Conservation (phyloP, 1,140 invertebrate species). For the Pseudomyrmex dendroicus region DNA sequence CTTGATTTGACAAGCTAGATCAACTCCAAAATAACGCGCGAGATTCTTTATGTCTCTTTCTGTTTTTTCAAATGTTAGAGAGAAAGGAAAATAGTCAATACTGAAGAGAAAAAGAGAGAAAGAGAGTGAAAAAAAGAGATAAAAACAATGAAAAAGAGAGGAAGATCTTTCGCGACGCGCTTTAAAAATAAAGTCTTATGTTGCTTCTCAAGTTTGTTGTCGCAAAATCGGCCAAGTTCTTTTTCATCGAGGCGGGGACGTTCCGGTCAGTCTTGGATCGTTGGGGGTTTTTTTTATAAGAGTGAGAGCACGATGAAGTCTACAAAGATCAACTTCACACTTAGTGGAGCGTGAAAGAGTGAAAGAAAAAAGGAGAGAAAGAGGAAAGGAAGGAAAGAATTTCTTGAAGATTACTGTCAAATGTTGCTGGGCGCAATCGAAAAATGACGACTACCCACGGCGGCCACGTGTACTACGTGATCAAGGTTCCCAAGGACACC, state of each 20-base stretch:
- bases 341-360: constrained; percentile 20
- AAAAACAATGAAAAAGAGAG: constrained; percentile 23
- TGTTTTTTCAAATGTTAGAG: not conserved
- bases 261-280: constrained; percentile 11
- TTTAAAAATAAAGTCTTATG: constrained; percentile 75
- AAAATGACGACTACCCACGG: constrained; percentile 87
- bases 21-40: constrained; percentile 59
- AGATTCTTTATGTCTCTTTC: constrained; percentile 2
- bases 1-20: constrained; percentile 24
- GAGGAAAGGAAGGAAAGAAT: not conserved
- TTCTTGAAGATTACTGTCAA: constrained; percentile 36
- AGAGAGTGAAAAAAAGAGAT: constrained; percentile 7
- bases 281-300: constrained; percentile 2
- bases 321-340: constrained; percentile 7
- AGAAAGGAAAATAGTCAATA: constrained; percentile 43
- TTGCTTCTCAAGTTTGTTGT: constrained; percentile 51
- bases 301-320: constrained; percentile 38
- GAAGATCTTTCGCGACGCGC: constrained; percentile 58
- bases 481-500: constrained; percentile 86
- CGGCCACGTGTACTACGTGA: constrained; percentile 88
- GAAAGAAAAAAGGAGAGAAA: not conserved
- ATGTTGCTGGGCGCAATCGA: constrained; percentile 63
- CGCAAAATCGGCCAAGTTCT: constrained; percentile 62
- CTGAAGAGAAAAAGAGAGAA: not conserved
- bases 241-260: constrained; percentile 11